Evolutionary conservation across 2,797 vertebrate genomes (phyloP).

Genomic region (Harpagifer antarcticus): DNA sequence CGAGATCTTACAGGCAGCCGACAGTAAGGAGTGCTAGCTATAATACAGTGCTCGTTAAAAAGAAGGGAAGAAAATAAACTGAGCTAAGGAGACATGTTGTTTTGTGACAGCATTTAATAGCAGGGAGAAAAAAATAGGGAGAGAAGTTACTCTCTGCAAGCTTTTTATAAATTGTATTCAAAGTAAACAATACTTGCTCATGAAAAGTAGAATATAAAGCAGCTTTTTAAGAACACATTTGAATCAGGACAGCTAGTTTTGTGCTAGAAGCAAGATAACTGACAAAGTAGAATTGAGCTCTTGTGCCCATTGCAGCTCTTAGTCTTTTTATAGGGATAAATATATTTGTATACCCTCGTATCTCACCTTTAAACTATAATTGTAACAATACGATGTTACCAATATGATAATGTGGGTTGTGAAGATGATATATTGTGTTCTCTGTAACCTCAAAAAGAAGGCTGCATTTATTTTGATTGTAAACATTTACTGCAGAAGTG

Average conservation of each 20-base stretch:
- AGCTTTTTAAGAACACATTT: not conserved
- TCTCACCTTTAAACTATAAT: not conserved
- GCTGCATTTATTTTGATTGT: not conserved
- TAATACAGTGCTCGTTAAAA: not conserved
- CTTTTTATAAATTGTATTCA: slow-evolving; percentile 10
- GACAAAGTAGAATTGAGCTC: no score
- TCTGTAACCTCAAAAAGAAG: not conserved
- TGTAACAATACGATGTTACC: not conserved
- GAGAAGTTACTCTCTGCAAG: slow-evolving; percentile 22
- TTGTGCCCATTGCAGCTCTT: not conserved
- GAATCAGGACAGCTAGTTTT: no score
- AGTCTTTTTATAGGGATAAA: not conserved
- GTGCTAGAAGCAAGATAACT: no score
- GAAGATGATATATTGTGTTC: not conserved
- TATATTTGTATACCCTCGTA: not conserved
- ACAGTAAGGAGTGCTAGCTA: slow-evolving; percentile 2
- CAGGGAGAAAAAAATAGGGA: slow-evolving; percentile 2
- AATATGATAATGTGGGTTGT: not conserved
- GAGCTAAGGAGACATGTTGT: slow-evolving; percentile 15
- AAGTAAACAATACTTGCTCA: not conserved
- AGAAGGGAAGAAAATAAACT: slow-evolving; percentile 1
- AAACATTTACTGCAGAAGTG: not conserved
- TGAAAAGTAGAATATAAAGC: slow-evolving; percentile 1
- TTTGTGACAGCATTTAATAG: slow-evolving; percentile 11
- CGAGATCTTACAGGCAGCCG: slow-evolving; percentile 9